Evolutionary conservation across 2,797 vertebrate genomes (phyloP).

Genomic region (Taenioides sp.): DNA sequence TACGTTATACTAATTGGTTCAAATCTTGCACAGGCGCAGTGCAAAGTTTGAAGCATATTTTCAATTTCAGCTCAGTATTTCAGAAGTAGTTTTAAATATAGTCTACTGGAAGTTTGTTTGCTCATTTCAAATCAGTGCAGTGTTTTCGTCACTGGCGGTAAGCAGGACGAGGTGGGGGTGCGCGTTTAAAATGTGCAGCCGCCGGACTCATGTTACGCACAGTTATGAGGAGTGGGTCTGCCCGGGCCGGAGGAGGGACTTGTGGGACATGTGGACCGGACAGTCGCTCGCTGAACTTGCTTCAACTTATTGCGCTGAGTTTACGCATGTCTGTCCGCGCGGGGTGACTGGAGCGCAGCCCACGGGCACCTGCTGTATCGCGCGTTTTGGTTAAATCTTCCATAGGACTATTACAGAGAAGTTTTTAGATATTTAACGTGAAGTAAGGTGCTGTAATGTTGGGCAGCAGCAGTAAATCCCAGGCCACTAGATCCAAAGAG

Average conservation of each 20-base stretch:
- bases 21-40: no score
- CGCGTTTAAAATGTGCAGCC: slow-evolving; percentile 34
- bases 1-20: no score
- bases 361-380: slow-evolving; percentile 43
- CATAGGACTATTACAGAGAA: background rate
- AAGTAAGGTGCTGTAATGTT: slow-evolving; percentile 52
- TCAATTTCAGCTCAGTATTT: no score
- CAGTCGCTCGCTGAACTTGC: slow-evolving; percentile 1
- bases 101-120: background rate
- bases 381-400: background rate
- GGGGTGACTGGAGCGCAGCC: slow-evolving; percentile 11
- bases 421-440: background rate
- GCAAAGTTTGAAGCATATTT: background rate
- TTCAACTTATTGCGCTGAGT: slow-evolving; percentile 19
- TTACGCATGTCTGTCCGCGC: background rate
- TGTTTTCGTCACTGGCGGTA: background rate
- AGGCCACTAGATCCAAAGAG: slow-evolving; percentile 34
- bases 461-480: slow-evolving; percentile 61
- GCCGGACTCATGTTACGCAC: slow-evolving; percentile 58
- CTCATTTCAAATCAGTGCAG: background rate
- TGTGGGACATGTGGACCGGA: slow-evolving; percentile 38
- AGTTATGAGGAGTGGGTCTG: slow-evolving; percentile 30
- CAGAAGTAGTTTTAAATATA: no score
- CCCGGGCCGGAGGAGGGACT: slow-evolving; percentile 51
- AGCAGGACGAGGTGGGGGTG: slow-evolving; percentile 11